Conservation (phyloP, 37 sponge, comb jelly and placozoan species). For the Hexactinellida sp. region DNA sequence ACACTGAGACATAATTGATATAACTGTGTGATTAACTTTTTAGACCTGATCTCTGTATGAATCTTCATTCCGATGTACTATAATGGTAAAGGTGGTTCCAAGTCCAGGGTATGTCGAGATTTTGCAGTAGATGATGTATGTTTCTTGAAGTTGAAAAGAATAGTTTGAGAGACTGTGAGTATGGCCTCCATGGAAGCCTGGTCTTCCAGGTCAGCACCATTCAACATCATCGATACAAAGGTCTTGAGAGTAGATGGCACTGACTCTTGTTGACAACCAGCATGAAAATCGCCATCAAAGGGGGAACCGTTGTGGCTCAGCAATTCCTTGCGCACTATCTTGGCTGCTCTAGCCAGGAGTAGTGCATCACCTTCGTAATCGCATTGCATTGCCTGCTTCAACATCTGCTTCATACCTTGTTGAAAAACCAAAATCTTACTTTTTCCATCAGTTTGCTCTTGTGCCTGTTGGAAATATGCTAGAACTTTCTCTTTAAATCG, state of each 20-base stretch:
- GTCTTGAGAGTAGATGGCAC: too few relatives aligned
- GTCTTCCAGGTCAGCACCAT: too few relatives aligned
- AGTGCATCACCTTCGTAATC: constrained; percentile 2
- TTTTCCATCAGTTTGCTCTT: constrained; percentile 23
- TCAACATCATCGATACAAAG: too few relatives aligned
- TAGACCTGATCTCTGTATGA: constrained; percentile 18
- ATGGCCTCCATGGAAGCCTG: too few relatives aligned
- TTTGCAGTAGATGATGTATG: too few relatives aligned
- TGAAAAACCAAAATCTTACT: constrained; percentile 16
- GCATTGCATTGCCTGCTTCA: not conserved
- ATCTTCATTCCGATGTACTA: constrained; percentile 16
- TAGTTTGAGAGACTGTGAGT: too few relatives aligned
- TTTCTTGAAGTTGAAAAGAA: too few relatives aligned
- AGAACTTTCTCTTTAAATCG: constrained; percentile 14
- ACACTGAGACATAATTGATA: constrained; percentile 4
- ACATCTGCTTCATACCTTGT: constrained; percentile 21
- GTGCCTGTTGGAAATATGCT: not conserved
- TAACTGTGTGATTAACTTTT: constrained; percentile 19
- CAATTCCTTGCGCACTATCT: not conserved
- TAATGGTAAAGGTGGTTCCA: too few relatives aligned
- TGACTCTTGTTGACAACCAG: too few relatives aligned
- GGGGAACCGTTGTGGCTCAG: not conserved
- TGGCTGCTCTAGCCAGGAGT: not conserved
- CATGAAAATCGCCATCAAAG: constrained; percentile 4
- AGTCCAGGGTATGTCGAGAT: too few relatives aligned